Percentiles rank a stretch among this genome's conserved stretches.
phyloP scores from a whole-genome alignment of 2,888 invertebrate species.

The Drosophila fungiperda region DNA sequence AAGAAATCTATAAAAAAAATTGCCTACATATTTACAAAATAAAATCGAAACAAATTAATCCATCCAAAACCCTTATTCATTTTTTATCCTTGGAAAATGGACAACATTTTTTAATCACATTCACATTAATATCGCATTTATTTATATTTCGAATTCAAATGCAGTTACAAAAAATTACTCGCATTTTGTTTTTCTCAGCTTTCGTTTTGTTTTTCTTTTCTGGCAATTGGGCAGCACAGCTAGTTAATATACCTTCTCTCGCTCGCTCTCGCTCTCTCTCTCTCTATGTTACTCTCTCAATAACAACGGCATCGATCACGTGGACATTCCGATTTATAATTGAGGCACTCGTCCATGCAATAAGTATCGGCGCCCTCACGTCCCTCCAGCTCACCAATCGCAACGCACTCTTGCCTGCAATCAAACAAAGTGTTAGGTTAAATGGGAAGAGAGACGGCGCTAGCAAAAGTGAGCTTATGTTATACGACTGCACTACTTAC shows the following conservation, averaged over 20 bases:
- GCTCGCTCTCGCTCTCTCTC: slow-evolving; percentile 6
- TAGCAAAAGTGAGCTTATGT: not conserved
- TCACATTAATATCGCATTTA: slow-evolving; percentile 18
- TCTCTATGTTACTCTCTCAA: slow-evolving; percentile 41
- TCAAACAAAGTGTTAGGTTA: not conserved
- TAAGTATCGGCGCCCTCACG: slow-evolving; percentile 92
- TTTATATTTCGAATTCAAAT: slow-evolving; percentile 31
- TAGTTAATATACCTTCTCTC: slow-evolving; percentile 37
- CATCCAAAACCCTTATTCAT: not conserved
- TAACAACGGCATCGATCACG: slow-evolving; percentile 90
- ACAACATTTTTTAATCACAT: slow-evolving; percentile 18
- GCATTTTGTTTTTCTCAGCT: slow-evolving; percentile 2
- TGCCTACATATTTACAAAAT: not conserved
- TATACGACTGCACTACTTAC: slow-evolving; percentile 87
- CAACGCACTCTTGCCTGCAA: slow-evolving; percentile 92
- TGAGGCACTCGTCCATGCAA: slow-evolving; percentile 94
- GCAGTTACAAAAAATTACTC: slow-evolving; percentile 32
- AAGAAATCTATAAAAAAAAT: not conserved
- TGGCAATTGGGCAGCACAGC: slow-evolving; percentile 78
- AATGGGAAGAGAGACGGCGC: not conserved
- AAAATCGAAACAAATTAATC: not conserved
- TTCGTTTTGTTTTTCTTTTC: slow-evolving; percentile 16
- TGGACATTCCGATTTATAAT: slow-evolving; percentile 91
- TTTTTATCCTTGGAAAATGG: not conserved
- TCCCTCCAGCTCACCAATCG: slow-evolving; percentile 91